Conservation (phyloP, 92 coral and sea anemone species). For the Bergia sp. region DNA sequence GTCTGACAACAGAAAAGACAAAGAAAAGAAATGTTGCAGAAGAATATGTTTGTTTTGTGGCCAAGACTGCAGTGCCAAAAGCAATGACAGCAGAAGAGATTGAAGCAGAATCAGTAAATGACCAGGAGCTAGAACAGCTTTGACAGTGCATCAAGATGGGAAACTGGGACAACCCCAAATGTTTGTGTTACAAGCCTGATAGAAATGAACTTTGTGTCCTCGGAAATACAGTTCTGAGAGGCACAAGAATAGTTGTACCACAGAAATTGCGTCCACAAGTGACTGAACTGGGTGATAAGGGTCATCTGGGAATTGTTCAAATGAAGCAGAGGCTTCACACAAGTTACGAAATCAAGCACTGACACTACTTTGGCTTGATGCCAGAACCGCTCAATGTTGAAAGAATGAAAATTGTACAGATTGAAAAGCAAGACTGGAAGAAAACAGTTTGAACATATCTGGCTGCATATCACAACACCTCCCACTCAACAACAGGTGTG, state of each 20-base stretch:
- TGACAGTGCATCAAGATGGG: too few relatives aligned
- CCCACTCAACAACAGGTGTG: constrained; percentile 7
- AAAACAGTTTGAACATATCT: constrained; percentile 26
- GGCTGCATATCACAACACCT: constrained; percentile 29
- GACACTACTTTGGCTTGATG: not conserved
- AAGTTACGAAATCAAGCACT: not conserved
- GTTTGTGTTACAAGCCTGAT: too few relatives aligned
- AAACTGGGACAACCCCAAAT: too few relatives aligned
- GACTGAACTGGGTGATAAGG: not conserved
- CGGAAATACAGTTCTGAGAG: not conserved
- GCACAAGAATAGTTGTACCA: not conserved
- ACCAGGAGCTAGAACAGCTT: too few relatives aligned
- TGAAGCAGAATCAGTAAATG: too few relatives aligned
- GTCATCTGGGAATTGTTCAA: not conserved
- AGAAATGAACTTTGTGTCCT: not conserved
- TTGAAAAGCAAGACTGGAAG: constrained; percentile 28
- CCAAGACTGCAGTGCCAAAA: constrained; percentile 19
- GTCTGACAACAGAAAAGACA: not conserved
- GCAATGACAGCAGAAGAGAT: constrained; percentile 23
- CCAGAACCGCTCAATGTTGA: not conserved
- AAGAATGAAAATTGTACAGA: too few relatives aligned
- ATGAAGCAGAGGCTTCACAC: not conserved
- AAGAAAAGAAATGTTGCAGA: not conserved
- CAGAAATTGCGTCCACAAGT: not conserved
- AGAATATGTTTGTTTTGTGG: not conserved